Evolutionary conservation across 1,140 invertebrate genomes (phyloP), one percentile per base, ranked within the genome.

Genomic region (Carposina sasakii): DNA sequence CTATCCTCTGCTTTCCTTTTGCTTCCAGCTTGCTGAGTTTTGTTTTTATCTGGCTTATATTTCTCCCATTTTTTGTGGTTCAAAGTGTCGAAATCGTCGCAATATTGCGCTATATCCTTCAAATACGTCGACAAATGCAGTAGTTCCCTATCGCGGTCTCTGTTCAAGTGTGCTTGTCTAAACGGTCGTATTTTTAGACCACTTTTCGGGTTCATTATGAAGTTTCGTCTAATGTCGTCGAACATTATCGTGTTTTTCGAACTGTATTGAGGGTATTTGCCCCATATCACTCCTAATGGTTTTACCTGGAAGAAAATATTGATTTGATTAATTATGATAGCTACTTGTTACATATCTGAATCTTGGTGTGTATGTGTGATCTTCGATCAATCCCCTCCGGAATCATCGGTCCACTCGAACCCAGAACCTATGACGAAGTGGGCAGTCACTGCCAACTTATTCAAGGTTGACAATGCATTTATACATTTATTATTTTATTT

Each of bases 221-320:
- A 99, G 86, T 99, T 99, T 59, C 96, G 86, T 46, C 96, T 88
- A n/a, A 99, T 94, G 72, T 99, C 97, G 71, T 99, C 97, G 68
- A 99, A 96, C 96, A 99, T 99, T 54, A 99, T 97, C 0, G 97
- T 99, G 71, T 99, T 99, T 67, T 93, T 94, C 0, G 91, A 85
- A 33, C 88, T 92, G 72, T 94, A 98, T 65, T 97, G 92, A 12
- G 91, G 87, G 76, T 92, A 98, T 76, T 97, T 96, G 10, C 96
- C 97, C 97, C 97, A 99, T 52, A 99, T 97, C 1, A 99, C 93
- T 24, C 95, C 96, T 24, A 99, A 81, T 0, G 97, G 97, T 87
- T 99, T 99, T 0, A 96, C 94, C 92, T 96, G 79, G 34, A 89
- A 88, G n/a, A n/a, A n/a, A n/a, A n/a, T n/a, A n/a, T n/a, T n/a